These are phyloP conservation scores for Drosophila pachea DNA, from an alignment of 1,140 invertebrate species.

Conservation along the genomic window DNA sequence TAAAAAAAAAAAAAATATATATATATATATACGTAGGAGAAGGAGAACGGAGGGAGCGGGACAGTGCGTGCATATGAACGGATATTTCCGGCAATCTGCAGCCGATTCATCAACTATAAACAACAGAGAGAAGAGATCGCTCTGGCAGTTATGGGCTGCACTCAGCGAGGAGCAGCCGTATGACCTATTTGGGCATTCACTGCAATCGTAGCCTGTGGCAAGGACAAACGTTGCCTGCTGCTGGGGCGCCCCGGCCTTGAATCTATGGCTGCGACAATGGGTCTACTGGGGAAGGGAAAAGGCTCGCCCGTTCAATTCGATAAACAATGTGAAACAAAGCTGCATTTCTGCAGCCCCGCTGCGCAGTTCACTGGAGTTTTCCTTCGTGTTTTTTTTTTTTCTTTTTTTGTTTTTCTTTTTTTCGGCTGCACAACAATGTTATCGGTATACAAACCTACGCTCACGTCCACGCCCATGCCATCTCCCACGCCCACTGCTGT, in stretches of 20 bases:
- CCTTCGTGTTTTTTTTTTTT: neutral
- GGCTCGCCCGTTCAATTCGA: neutral
- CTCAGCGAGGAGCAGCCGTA: too few relatives aligned
- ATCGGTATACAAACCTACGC: slow-evolving; percentile 23
- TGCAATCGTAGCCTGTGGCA: too few relatives aligned
- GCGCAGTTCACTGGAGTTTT: neutral
- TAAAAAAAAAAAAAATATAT: neutral
- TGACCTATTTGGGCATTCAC: too few relatives aligned
- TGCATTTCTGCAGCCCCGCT: neutral
- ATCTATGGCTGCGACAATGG: neutral
- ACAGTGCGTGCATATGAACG: neutral
- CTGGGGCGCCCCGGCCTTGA: neutral
- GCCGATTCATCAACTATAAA: neutral
- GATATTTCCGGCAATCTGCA: neutral
- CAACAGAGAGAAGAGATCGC: too few relatives aligned
- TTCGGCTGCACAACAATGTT: slow-evolving; percentile 50
- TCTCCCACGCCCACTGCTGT: slow-evolving; percentile 11
- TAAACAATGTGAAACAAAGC: slow-evolving; percentile 5
- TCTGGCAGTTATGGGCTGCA: too few relatives aligned
- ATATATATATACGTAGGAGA: neutral
- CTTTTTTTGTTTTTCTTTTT: slow-evolving; percentile 6
- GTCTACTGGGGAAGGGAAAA: neutral
- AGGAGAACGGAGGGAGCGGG: too few relatives aligned
- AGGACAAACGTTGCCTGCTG: neutral
- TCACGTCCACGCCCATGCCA: neutral